phyloP scores from a whole-genome alignment of 2,113 vertebrate species.

The Sander lucioperca region DNA sequence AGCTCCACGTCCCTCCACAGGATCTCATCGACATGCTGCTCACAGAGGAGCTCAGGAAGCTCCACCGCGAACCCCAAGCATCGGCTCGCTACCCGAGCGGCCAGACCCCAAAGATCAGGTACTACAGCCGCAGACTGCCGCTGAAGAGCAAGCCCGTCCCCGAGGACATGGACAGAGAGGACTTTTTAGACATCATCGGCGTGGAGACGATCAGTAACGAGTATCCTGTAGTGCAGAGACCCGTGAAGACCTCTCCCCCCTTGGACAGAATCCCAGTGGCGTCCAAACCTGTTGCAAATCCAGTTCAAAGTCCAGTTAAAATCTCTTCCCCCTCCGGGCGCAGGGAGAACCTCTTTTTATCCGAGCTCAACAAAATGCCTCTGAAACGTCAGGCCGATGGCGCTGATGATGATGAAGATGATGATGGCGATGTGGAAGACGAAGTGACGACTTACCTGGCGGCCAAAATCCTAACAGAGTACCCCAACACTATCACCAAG shows the following conservation, averaged over 20 bases:
- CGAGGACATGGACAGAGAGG: slow-evolving; percentile 92
- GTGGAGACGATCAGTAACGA: slow-evolving; percentile 88
- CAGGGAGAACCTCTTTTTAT: slow-evolving; percentile 84
- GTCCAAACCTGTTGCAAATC: slow-evolving; percentile 71
- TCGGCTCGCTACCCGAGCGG: slow-evolving; percentile 85
- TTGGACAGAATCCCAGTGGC: slow-evolving; percentile 81
- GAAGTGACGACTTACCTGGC: slow-evolving; percentile 93
- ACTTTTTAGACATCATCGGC: slow-evolving; percentile 93
- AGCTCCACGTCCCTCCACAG: slow-evolving; percentile 96
- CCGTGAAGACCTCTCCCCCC: slow-evolving; percentile 83
- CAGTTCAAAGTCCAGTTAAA: slow-evolving; percentile 51
- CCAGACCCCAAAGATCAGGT: slow-evolving; percentile 86
- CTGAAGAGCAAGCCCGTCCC: slow-evolving; percentile 87
- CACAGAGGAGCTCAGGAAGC: slow-evolving; percentile 89
- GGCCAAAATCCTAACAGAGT: slow-evolving; percentile 91
- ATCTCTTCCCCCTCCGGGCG: slow-evolving; percentile 79
- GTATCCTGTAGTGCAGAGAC: slow-evolving; percentile 87
- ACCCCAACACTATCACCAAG: slow-evolving; percentile 89
- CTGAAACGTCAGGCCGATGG: slow-evolving; percentile 83
- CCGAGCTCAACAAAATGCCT: slow-evolving; percentile 87
- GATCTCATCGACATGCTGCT: slow-evolving; percentile 95
- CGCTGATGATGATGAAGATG: slow-evolving; percentile 66
- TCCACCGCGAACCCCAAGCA: slow-evolving; percentile 81
- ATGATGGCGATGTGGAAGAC: slow-evolving; percentile 89
- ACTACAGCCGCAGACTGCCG: slow-evolving; percentile 86